Percentiles rank a stretch among this genome's conserved stretches.
These are phyloP conservation scores for Notiomystis cincta DNA, from an alignment of 2,113 vertebrate genomes.

Conservation along the genomic window DNA sequence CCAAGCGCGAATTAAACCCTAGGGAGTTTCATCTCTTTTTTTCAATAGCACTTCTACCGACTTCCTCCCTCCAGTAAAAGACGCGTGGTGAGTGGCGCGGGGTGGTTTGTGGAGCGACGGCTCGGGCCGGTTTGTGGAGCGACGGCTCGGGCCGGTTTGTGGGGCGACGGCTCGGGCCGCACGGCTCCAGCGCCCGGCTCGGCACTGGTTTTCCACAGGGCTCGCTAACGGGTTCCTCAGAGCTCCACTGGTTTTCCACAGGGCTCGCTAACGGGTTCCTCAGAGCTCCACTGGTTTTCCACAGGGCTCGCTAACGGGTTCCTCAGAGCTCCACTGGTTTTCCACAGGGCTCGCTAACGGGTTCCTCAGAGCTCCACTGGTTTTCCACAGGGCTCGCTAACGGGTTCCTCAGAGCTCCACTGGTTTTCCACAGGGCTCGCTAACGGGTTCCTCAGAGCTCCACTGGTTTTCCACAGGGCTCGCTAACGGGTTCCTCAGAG, in stretches of 20 bases:
- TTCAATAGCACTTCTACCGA: not conserved
- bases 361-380: not conserved
- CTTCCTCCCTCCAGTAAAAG: not conserved
- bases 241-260: too few species aligned
- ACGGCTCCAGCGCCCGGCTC: not conserved
- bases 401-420: too few species aligned
- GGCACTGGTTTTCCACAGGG: too few species aligned
- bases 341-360: not conserved
- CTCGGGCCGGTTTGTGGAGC: not conserved
- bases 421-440: too few species aligned
- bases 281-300: too few species aligned
- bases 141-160: not conserved
- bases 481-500: too few species aligned
- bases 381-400: too few species aligned
- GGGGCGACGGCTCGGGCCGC: not conserved
- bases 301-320: not conserved
- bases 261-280: not conserved
- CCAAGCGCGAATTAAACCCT: not conserved
- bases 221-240: too few species aligned
- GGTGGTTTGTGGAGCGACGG: not conserved
- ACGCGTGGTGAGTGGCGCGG: not conserved
- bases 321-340: too few species aligned
- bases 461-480: too few species aligned
- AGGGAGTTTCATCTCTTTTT: not conserved
- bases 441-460: too few species aligned